Evolutionary conservation across 2,888 invertebrate genomes (phyloP).

Genomic region (Xestia ashworthii): DNA sequence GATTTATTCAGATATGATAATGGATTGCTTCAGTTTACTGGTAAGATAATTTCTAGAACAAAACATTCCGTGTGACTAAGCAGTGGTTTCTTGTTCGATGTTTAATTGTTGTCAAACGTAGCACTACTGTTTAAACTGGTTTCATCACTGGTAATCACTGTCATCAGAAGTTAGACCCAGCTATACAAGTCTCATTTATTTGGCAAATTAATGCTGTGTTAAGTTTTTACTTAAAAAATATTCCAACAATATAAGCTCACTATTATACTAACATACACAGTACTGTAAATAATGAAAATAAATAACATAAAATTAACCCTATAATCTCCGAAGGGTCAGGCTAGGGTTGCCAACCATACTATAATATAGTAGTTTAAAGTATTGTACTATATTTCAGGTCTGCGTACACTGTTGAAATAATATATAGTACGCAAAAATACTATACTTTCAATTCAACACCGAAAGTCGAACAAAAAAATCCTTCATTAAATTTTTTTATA

Average conservation of each 20-base stretch:
- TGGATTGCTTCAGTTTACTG: slow-evolving; percentile 86
- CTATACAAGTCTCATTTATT: background rate
- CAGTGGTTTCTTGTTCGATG: background rate
- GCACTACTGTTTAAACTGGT: background rate
- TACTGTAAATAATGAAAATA: background rate
- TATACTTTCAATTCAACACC: too few relatives aligned
- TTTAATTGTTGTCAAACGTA: background rate
- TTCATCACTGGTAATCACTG: background rate
- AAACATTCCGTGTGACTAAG: background rate
- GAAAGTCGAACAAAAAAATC: too few relatives aligned
- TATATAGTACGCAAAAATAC: too few relatives aligned
- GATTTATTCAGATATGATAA: slow-evolving; percentile 85
- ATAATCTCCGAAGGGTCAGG: too few relatives aligned
- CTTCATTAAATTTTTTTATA: too few relatives aligned
- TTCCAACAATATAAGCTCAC: background rate
- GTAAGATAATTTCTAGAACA: slow-evolving; percentile 69
- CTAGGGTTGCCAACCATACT: too few relatives aligned
- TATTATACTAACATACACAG: background rate
- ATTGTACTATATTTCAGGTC: too few relatives aligned
- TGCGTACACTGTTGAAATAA: too few relatives aligned
- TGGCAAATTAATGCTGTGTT: background rate
- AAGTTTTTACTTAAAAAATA: background rate
- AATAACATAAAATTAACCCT: background rate
- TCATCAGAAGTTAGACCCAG: background rate
- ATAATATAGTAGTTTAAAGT: too few relatives aligned